Conservation (phyloP, 1,140 invertebrate genomes). For the Reticulitermes speratus region DNA sequence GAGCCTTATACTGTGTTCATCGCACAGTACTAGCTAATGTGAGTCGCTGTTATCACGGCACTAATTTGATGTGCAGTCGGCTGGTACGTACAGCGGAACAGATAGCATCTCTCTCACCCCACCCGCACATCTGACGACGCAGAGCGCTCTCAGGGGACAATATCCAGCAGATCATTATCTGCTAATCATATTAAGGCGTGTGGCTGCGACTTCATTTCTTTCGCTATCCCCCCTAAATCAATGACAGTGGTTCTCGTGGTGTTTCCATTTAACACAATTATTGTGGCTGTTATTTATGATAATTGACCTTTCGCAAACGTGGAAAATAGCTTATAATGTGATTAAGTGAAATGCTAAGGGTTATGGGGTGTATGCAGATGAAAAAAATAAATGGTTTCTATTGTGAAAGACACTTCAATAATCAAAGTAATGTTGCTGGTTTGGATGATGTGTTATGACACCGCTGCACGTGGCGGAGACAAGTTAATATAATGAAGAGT, state of each 20-base stretch:
- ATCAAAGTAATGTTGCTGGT: not conserved
- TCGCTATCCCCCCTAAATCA: not conserved
- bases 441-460: not conserved
- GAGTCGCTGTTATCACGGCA: too few species aligned
- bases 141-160: not conserved
- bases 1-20: too few species aligned
- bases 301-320: slow-evolving; percentile 1
- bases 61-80: too few species aligned
- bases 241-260: not conserved
- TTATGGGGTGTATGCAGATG: not conserved
- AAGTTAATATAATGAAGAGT: not conserved
- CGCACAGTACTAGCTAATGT: too few species aligned
- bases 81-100: too few species aligned
- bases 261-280: not conserved
- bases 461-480: not conserved
- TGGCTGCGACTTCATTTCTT: not conserved
- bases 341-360: not conserved
- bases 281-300: not conserved
- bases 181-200: slow-evolving; percentile 15
- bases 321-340: not conserved
- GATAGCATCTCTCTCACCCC: too few species aligned
- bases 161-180: not conserved
- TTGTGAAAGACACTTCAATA: not conserved
- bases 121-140: too few species aligned
- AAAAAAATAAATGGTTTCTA: not conserved